Percentiles rank a stretch among this genome's conserved stretches.
phyloP scores from a whole-genome alignment of 2,888 invertebrate species.

The Sesia apiformis region DNA sequence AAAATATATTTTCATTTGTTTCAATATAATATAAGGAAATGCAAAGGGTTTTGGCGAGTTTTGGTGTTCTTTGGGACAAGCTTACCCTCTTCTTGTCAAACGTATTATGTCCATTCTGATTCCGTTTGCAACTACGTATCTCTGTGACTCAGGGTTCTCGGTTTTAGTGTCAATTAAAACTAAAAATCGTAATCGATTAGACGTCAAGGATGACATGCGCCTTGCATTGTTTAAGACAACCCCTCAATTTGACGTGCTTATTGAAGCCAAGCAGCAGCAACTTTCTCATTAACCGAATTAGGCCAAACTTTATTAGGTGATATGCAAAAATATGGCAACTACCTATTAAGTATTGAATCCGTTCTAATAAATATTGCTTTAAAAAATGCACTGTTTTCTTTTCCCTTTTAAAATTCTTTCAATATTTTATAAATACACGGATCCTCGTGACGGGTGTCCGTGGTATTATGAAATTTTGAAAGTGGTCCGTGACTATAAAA shows the following conservation, averaged over 20 bases:
- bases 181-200: not conserved
- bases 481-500: too few relatives aligned
- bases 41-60: not conserved
- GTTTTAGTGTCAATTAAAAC: slow-evolving; percentile 8
- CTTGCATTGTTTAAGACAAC: not conserved
- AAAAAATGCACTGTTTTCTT: too few relatives aligned
- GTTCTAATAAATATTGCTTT: too few relatives aligned
- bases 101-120: slow-evolving; percentile 5
- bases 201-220: not conserved
- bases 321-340: too few relatives aligned
- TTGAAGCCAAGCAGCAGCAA: not conserved
- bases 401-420: too few relatives aligned
- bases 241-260: not conserved
- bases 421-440: not conserved
- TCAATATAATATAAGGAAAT: too few relatives aligned
- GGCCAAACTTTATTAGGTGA: too few relatives aligned
- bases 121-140: slow-evolving; percentile 7
- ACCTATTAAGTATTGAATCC: too few relatives aligned
- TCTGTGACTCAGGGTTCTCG: slow-evolving; percentile 7
- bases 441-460: too few relatives aligned
- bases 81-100: slow-evolving; percentile 5
- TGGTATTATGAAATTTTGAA: too few relatives aligned
- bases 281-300: not conserved
- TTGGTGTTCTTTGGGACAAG: slow-evolving; percentile 1
- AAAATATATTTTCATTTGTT: too few relatives aligned